phyloP scores from a whole-genome alignment of 2,113 vertebrate genomes.

The Grus americana region DNA sequence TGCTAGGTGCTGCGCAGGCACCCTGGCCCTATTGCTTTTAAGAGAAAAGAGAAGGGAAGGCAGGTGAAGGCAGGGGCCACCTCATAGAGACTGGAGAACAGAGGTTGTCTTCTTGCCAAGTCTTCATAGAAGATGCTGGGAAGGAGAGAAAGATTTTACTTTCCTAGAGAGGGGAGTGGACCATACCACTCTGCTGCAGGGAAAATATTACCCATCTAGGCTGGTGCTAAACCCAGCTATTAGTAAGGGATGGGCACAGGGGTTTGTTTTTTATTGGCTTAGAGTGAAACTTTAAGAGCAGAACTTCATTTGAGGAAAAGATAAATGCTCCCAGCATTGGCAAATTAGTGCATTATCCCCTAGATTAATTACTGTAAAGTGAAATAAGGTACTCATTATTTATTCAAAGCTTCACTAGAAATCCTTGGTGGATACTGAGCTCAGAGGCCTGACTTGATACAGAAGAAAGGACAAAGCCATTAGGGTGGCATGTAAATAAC shows the following conservation, averaged over 20 bases:
- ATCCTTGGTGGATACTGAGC: neutral
- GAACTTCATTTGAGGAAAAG: slow-evolving; percentile 8
- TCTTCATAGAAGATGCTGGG: neutral
- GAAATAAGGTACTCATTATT: slow-evolving; percentile 5
- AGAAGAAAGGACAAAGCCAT: neutral
- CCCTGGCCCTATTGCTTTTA: neutral
- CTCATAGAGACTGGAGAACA: neutral
- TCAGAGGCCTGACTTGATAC: neutral
- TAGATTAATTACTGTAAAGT: slow-evolving; percentile 53
- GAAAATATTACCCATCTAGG: neutral
- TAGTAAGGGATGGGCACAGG: neutral
- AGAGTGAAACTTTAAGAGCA: neutral
- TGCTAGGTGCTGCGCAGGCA: neutral
- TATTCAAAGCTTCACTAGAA: slow-evolving; percentile 5
- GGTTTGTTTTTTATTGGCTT: neutral
- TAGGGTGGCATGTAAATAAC: neutral
- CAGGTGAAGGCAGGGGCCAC: neutral
- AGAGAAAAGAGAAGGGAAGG: neutral
- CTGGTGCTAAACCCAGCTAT: neutral
- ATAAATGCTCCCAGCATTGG: neutral
- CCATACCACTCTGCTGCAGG: neutral
- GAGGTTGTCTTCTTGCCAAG: neutral
- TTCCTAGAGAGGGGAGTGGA: neutral
- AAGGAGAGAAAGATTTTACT: neutral
- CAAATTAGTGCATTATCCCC: neutral